These are phyloP conservation scores for Andrena flavipes DNA, from an alignment of 2,888 invertebrate genomes.

Conservation along the genomic window DNA sequence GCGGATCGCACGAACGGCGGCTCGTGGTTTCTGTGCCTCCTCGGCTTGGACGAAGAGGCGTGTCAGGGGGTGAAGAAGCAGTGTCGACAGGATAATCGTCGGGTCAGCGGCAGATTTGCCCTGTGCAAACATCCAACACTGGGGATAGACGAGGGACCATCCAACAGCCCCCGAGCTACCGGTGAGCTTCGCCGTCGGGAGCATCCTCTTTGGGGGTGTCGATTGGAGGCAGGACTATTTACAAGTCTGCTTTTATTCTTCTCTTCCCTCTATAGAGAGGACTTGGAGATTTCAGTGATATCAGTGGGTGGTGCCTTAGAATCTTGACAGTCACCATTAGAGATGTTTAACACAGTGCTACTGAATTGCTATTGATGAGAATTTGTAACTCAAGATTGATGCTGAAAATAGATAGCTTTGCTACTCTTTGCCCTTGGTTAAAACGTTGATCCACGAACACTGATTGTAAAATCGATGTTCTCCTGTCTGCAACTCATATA, in stretches of 20 bases:
- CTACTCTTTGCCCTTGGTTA: not conserved
- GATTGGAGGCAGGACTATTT: not conserved
- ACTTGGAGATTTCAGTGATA: not conserved
- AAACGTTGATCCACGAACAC: not conserved
- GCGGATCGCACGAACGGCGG: conserved; percentile 69
- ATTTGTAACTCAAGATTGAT: not conserved
- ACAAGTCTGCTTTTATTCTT: not conserved
- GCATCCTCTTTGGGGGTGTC: conserved; percentile 19
- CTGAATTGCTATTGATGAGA: not conserved
- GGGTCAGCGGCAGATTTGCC: conserved; percentile 71
- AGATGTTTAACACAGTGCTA: not conserved
- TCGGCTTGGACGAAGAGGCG: conserved; percentile 50
- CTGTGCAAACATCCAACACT: conserved; percentile 58
- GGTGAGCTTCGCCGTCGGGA: not conserved
- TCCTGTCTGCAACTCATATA: not conserved
- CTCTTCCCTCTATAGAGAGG: not conserved
- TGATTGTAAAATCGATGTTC: not conserved
- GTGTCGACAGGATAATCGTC: conserved; percentile 82
- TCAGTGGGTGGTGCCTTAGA: not conserved
- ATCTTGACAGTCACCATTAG: not conserved
- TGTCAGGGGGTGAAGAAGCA: conserved; percentile 65
- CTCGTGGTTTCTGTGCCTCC: conserved; percentile 61
- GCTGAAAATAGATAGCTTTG: not conserved
- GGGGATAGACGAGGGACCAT: conserved; percentile 25
- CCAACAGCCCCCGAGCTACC: conserved; percentile 46